Conservation (phyloP, 2,797 vertebrate genomes). For the Microhierax caerulescens region DNA sequence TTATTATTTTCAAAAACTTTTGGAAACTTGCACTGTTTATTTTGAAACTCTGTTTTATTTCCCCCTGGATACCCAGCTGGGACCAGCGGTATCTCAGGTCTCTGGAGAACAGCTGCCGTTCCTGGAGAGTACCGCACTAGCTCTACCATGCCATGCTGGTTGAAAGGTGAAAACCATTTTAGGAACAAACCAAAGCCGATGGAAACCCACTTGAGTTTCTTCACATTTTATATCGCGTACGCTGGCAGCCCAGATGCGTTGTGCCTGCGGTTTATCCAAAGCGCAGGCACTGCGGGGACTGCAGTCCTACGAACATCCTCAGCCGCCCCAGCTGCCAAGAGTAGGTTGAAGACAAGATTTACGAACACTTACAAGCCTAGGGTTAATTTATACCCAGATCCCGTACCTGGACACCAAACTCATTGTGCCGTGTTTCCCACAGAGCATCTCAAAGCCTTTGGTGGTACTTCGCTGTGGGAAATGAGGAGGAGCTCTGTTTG, state of each 20-base stretch:
- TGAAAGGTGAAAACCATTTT: neutral
- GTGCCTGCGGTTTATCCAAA: neutral
- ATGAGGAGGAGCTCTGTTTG: neutral
- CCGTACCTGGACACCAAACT: neutral
- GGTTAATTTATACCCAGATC: neutral
- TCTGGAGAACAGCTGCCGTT: neutral
- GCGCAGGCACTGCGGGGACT: neutral
- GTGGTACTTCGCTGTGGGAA: neutral
- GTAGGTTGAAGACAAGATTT: neutral
- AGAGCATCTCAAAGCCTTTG: neutral
- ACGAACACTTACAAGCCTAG: neutral
- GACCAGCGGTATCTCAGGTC: neutral
- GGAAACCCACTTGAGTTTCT: neutral
- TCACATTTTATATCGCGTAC: rapidly evolving
- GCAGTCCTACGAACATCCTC: neutral
- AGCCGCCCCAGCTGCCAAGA: neutral
- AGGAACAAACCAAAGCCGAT: neutral
- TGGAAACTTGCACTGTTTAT: neutral
- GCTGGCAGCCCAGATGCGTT: neutral
- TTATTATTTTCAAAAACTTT: neutral
- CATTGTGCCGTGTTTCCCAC: neutral
- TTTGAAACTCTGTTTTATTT: neutral
- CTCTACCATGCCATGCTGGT: neutral
- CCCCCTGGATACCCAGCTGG: neutral
- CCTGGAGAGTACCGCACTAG: neutral